Conservation (phyloP, 2,797 vertebrate species). For the Manis pentadactyla region DNA sequence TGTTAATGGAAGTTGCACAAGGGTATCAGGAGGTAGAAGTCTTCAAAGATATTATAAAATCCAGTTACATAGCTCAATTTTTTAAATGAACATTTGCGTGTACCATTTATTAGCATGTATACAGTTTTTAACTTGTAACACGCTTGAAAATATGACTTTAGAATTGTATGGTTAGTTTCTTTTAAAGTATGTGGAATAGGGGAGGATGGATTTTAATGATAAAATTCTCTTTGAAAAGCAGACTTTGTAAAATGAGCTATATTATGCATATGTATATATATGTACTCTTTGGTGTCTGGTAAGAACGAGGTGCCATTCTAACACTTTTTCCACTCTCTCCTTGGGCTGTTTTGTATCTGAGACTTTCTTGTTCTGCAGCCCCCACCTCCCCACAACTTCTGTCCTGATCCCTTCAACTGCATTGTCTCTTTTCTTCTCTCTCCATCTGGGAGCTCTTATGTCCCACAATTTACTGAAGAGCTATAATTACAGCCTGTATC, state of each 20-base stretch:
- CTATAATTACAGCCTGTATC: not conserved
- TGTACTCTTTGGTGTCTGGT: not conserved
- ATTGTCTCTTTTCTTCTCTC: conserved; percentile 36
- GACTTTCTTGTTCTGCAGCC: not conserved
- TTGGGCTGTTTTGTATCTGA: not conserved
- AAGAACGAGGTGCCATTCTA: not conserved
- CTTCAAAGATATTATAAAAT: not conserved
- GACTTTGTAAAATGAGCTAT: conserved; percentile 25
- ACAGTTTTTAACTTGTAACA: not conserved
- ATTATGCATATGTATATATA: not conserved
- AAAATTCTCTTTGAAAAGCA: conserved; percentile 46
- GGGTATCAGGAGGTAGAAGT: conserved; percentile 25
- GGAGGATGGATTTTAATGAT: conserved; percentile 43
- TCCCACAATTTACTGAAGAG: conserved; percentile 13
- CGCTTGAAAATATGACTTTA: conserved; percentile 5
- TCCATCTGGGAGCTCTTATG: not conserved
- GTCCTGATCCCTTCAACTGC: not conserved
- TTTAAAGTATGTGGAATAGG: not conserved
- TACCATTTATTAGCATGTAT: not conserved
- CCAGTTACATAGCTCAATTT: not conserved
- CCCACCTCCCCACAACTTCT: not conserved
- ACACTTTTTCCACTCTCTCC: not conserved
- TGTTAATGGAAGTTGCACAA: conserved; percentile 30
- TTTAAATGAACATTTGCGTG: not conserved
- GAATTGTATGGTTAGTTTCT: conserved; percentile 14